phyloP scores from a whole-genome alignment of 2,113 vertebrate genomes.

The Jaculus jaculus region DNA sequence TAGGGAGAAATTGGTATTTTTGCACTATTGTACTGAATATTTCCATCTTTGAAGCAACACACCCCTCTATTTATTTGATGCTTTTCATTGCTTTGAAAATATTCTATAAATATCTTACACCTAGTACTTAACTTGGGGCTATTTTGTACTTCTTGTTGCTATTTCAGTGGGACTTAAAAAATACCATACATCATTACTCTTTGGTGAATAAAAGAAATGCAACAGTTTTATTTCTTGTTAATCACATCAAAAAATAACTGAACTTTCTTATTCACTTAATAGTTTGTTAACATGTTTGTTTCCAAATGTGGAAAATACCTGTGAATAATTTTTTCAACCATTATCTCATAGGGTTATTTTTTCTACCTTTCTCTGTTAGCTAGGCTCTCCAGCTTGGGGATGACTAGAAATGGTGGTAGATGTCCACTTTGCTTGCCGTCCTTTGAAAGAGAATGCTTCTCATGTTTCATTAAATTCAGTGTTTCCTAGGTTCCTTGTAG shows the following conservation, averaged over 20 bases:
- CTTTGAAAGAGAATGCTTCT: background rate
- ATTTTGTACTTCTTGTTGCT: background rate
- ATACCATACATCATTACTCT: background rate
- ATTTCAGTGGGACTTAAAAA: background rate
- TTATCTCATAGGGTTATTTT: background rate
- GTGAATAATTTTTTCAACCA: background rate
- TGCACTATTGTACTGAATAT: background rate
- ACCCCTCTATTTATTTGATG: background rate
- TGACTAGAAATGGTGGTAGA: background rate
- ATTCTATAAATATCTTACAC: background rate
- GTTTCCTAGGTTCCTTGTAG: background rate
- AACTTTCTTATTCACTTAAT: background rate
- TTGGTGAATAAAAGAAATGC: background rate
- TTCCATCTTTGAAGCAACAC: background rate
- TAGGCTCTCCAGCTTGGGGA: background rate
- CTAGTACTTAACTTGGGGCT: background rate
- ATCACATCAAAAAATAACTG: background rate
- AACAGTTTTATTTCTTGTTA: background rate
- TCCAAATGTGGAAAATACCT: background rate
- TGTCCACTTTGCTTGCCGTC: background rate
- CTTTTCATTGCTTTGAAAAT: background rate
- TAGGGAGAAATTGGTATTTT: background rate
- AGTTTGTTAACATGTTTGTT: background rate
- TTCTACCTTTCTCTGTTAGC: background rate
- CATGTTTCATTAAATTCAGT: background rate